A percentile compares a stretch with the other conserved stretches of the same genome.
These are phyloP conservation scores for Troides aeacus DNA, from an alignment of 2,888 invertebrate genomes.

Conservation along the genomic window DNA sequence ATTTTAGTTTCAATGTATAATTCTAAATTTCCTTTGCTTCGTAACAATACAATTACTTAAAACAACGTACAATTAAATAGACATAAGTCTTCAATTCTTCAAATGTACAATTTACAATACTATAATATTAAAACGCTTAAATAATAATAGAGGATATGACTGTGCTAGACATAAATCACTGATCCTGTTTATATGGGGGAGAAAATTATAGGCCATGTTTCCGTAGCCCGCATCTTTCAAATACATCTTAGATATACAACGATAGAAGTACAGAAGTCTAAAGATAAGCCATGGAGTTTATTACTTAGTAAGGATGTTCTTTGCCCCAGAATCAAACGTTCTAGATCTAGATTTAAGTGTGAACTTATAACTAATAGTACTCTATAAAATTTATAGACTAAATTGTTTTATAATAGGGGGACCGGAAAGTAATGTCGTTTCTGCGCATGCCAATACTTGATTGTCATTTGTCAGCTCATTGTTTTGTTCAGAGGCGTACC, in stretches of 20 bases:
- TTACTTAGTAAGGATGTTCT: conserved; percentile 2
- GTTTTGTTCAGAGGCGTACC: too few relatives aligned
- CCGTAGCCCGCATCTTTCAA: conserved; percentile 69
- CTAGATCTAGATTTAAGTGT: not conserved
- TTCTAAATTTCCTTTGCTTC: too few relatives aligned
- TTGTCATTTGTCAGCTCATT: too few relatives aligned
- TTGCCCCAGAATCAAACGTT: conserved; percentile 7
- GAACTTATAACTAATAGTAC: not conserved
- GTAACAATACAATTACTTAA: too few relatives aligned
- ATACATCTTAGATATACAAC: conserved; percentile 25
- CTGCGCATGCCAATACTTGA: too few relatives aligned
- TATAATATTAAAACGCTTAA: conserved; percentile 36
- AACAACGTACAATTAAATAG: not conserved
- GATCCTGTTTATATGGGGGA: conserved; percentile 53
- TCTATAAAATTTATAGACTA: too few relatives aligned
- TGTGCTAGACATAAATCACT: conserved; percentile 63
- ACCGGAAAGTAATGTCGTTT: too few relatives aligned
- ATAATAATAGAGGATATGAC: conserved; percentile 51
- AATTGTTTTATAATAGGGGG: too few relatives aligned
- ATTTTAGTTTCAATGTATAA: too few relatives aligned
- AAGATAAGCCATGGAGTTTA: conserved; percentile 12
- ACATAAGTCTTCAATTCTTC: not conserved
- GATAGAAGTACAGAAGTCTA: conserved; percentile 24
- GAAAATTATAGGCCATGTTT: conserved; percentile 64
- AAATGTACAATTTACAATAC: conserved; percentile 9